Percentiles rank a stretch among this genome's conserved stretches.
Evolutionary conservation across 1,140 invertebrate genomes (phyloP).

Genomic region (Atta texana): DNA sequence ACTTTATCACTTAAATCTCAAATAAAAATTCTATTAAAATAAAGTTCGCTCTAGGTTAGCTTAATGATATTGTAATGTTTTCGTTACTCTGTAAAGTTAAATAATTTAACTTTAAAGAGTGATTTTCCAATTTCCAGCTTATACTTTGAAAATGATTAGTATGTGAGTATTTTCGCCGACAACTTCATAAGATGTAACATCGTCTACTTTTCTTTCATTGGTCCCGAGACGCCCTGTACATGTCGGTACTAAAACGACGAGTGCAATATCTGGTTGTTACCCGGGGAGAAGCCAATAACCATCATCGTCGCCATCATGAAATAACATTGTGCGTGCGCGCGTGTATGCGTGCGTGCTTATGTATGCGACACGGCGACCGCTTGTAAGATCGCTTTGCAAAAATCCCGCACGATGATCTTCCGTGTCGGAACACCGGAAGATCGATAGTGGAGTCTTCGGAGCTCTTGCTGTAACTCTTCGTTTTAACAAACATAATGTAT

Average conservation of each 20-base stretch:
- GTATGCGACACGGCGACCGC: constrained; percentile 54
- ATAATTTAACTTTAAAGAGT: too few relatives aligned
- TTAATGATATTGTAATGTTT: background rate
- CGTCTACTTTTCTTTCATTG: background rate
- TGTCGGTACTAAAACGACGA: constrained; percentile 44
- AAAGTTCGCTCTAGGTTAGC: background rate
- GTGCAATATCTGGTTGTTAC: constrained; percentile 50
- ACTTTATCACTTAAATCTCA: background rate
- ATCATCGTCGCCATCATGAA: constrained; percentile 41
- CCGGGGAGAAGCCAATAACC: constrained; percentile 51
- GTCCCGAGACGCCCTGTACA: constrained; percentile 1
- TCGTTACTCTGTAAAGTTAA: background rate
- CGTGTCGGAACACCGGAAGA: constrained; percentile 46
- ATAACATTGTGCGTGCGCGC: constrained; percentile 49
- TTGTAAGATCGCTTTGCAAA: constrained; percentile 66
- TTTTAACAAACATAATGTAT: constrained; percentile 36
- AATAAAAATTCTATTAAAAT: background rate
- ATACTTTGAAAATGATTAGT: background rate
- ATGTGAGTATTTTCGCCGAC: background rate
- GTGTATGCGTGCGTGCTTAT: constrained; percentile 61
- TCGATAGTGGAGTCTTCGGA: constrained; percentile 20
- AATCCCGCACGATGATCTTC: constrained; percentile 43
- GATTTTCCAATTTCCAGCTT: background rate
- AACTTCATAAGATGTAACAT: background rate
- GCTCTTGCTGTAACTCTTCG: constrained; percentile 18